phyloP scores from a whole-genome alignment of 2,888 invertebrate genomes.

The Tenthredo livida region DNA sequence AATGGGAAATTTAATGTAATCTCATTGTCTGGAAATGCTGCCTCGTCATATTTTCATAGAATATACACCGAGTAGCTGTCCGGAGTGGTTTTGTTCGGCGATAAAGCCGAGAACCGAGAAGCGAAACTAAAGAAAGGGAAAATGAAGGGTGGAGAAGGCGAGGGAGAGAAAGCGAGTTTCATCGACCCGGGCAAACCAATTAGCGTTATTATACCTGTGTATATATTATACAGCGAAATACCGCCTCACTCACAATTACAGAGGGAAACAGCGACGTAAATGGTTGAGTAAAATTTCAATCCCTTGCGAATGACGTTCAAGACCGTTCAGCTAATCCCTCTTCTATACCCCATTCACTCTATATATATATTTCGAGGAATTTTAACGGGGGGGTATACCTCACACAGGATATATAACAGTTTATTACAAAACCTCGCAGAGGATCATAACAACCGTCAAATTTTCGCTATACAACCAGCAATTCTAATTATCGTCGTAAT shows the following conservation, averaged over 20 bases:
- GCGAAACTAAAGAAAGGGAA: slow-evolving; percentile 7
- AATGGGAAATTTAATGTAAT: background rate
- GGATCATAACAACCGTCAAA: too few species aligned
- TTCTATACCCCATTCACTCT: background rate
- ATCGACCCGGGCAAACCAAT: slow-evolving; percentile 37
- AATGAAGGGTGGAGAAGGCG: background rate
- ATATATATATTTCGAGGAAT: background rate
- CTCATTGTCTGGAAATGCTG: background rate
- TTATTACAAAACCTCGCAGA: too few species aligned
- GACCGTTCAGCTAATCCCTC: background rate
- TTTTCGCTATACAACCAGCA: too few species aligned
- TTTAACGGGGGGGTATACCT: background rate
- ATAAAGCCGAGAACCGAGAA: background rate
- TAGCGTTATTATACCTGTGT: slow-evolving; percentile 27
- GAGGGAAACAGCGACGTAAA: background rate
- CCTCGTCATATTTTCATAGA: background rate
- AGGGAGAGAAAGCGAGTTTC: background rate
- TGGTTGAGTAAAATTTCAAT: slow-evolving; percentile 13
- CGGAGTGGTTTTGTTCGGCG: background rate
- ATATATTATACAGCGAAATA: slow-evolving; percentile 2
- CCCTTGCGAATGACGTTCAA: slow-evolving; percentile 27
- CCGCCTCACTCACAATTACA: background rate
- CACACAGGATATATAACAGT: too few species aligned
- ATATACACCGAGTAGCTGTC: background rate
- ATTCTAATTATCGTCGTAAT: too few species aligned